A percentile compares a stretch with the other conserved stretches of the same genome.
These are phyloP conservation scores for Punctoribates punctum DNA, from an alignment of 2,888 invertebrate species.

Conservation along the genomic window DNA sequence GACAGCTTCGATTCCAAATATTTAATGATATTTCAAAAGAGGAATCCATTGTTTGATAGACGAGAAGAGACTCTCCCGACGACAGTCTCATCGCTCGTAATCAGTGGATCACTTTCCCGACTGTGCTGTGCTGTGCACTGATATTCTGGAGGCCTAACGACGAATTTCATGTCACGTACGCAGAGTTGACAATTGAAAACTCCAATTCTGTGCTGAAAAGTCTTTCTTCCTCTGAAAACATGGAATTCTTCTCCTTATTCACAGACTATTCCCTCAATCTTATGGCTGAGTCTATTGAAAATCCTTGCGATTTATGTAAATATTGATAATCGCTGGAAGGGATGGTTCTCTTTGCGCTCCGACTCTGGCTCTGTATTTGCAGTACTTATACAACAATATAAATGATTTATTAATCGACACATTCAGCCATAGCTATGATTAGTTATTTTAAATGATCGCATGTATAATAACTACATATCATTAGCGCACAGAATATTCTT, in stretches of 20 bases:
- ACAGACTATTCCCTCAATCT: not conserved
- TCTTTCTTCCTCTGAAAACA: not conserved
- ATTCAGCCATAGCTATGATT: not conserved
- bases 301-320: conserved; percentile 17
- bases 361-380: not conserved
- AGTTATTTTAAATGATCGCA: conserved; percentile 12
- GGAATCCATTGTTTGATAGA: no score
- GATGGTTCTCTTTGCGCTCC: not conserved
- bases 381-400: not conserved
- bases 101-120: no score
- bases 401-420: conserved; percentile 13
- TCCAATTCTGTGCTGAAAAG: not conserved
- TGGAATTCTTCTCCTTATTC: not conserved
- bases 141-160: not conserved
- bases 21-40: no score
- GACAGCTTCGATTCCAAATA: no score
- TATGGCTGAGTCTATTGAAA: not conserved
- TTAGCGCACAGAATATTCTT: not conserved
- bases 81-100: no score
- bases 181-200: conserved; percentile 23
- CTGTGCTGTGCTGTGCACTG: no score
- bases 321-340: conserved; percentile 19
- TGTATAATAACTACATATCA: not conserved
- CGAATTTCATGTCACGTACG: conserved; percentile 10
- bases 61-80: no score